Evolutionary conservation across 2,113 vertebrate species (phyloP).

Genomic region (Indicator maculatus): DNA sequence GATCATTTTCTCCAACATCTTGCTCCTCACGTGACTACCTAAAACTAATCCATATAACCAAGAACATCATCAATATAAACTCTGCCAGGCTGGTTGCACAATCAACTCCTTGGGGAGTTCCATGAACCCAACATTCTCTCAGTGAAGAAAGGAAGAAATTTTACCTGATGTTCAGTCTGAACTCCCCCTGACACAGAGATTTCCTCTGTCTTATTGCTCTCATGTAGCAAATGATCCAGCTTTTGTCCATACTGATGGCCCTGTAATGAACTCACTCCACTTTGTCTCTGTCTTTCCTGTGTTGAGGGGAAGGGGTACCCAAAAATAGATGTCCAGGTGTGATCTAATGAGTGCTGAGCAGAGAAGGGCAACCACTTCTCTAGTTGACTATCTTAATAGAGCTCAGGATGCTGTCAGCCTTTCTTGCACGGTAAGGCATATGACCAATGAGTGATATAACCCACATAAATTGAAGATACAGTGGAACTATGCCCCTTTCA

Average conservation of each 20-base stretch:
- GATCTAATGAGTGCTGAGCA: neutral
- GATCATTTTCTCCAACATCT: neutral
- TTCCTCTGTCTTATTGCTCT: neutral
- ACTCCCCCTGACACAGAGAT: neutral
- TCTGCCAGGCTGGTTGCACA: neutral
- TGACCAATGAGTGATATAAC: neutral
- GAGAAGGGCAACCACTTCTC: neutral
- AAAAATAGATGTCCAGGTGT: neutral
- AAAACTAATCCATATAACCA: neutral
- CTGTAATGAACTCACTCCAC: neutral
- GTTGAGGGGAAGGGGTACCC: accelerated
- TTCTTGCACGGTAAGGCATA: neutral
- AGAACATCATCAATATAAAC: accelerated
- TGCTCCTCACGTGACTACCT: neutral
- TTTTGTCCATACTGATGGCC: neutral
- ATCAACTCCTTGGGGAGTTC: neutral
- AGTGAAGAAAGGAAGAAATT: neutral
- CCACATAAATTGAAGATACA: neutral
- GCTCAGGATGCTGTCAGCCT: neutral
- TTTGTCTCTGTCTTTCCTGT: neutral
- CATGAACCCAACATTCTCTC: neutral
- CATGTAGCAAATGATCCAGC: neutral
- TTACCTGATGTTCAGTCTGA: neutral
- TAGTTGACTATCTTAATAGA: neutral
- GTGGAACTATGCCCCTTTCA: neutral